Evolutionary conservation across 2,797 vertebrate genomes (phyloP), one percentile per base, ranked within the genome.

Genomic region (Limosa lapponica): DNA sequence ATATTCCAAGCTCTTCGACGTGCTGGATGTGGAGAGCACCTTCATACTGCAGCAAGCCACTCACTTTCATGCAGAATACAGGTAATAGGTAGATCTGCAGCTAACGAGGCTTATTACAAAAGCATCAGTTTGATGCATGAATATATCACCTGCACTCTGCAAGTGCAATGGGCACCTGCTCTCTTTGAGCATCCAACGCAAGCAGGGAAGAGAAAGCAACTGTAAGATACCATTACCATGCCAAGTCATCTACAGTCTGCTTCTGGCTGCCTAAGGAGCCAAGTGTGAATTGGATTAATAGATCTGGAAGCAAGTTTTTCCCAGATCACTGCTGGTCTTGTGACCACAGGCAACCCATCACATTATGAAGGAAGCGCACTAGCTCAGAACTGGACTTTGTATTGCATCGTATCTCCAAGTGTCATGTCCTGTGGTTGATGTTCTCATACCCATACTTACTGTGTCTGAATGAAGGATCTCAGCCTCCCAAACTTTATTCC

Each of bases 341-440:
- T 62, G 65, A 77, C 6, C 12, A 54, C 44, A 73, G 65, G 22
- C 61, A 69, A 54, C 12, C 7, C 39, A 49, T 30, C 39, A 16
- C 6, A 12, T 30, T 52, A 39, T 12, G 55, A 72, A 22, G 28
- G 24, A 72, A 64, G 24, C 28, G 54, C 27, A 22, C 13, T 15
- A 52, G 8, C 80, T 70, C 75, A 70, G 34, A 78, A 23, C 2
- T 0, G 2, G 66, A 36, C 46, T 73, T 69, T 3, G 7, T 16
- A 36, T 62, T 79, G 27, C 39, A 57, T 11, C 69, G 22, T 17
- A 64, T 37, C 55, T 65, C 61, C 32, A 25, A 1, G 8, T 6
- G 13, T 46, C 32, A 8, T 16, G 4, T 37, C 36, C 44, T 2
- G 0, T 32, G 69, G 54, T 0, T 54, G 74, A 37, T 3, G 4